These are phyloP conservation scores for Drosophila formosana DNA, from an alignment of 2,888 invertebrate genomes.

Conservation along the genomic window DNA sequence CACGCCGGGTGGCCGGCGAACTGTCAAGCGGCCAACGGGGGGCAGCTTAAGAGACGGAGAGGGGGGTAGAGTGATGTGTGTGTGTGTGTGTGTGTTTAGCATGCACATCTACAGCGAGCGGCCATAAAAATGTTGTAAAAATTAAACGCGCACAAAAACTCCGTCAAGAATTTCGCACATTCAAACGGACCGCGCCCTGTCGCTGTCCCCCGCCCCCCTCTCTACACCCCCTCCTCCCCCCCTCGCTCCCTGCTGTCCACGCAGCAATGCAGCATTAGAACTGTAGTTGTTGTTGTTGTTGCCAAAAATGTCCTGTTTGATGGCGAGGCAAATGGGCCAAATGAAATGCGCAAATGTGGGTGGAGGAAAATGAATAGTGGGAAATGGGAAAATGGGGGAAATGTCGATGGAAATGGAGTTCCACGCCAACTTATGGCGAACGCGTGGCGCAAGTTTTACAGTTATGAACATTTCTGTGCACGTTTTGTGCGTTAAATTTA, in stretches of 20 bases:
- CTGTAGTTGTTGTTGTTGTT: conserved; percentile 30
- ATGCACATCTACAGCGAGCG: conserved; percentile 60
- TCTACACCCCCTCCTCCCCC: neutral
- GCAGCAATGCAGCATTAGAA: conserved; percentile 16
- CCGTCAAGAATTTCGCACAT: conserved; percentile 73
- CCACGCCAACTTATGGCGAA: conserved; percentile 53
- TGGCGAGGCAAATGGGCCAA: conserved; percentile 19
- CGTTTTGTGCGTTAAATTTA: conserved; percentile 69
- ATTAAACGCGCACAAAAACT: conserved; percentile 69
- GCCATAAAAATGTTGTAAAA: conserved; percentile 78
- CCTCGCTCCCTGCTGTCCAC: neutral
- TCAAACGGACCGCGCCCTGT: conserved; percentile 37
- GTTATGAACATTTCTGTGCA: conserved; percentile 72
- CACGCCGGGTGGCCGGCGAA: conserved; percentile 33
- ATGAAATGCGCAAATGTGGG: neutral
- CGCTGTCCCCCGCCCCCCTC: neutral
- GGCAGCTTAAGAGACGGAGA: neutral
- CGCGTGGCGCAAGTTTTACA: conserved; percentile 70
- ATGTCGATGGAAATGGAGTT: conserved; percentile 21
- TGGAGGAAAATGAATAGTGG: neutral
- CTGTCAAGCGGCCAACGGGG: neutral
- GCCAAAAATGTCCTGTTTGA: conserved; percentile 68
- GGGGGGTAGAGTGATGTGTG: neutral
- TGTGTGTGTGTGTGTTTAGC: conserved; percentile 38
- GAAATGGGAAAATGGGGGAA: conserved; percentile 5